Evolutionary conservation across 1,140 invertebrate genomes (phyloP).

Genomic region (Tetragonula clypearis): DNA sequence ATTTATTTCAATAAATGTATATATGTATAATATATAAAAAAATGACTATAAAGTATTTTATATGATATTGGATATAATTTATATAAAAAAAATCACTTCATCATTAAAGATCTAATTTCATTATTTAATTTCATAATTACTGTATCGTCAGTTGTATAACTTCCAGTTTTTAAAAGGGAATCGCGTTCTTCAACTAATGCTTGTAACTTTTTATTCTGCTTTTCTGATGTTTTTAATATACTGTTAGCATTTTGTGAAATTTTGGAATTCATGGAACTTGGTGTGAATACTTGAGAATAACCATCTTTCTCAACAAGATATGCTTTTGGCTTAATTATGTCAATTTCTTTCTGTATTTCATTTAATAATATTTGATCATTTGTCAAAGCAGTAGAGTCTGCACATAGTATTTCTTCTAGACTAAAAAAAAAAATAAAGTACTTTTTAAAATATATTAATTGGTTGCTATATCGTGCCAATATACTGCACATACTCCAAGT

Average conservation of each 20-base stretch:
- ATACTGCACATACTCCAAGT: slow-evolving; percentile 71
- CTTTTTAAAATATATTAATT: neutral
- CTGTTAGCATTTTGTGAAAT: slow-evolving; percentile 32
- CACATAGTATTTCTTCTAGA: slow-evolving; percentile 73
- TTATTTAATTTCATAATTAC: slow-evolving; percentile 74
- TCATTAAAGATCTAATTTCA: slow-evolving; percentile 73
- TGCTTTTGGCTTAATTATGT: slow-evolving; percentile 71
- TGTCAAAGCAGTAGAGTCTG: slow-evolving; percentile 72
- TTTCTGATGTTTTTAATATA: slow-evolving; percentile 53
- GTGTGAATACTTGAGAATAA: slow-evolving; percentile 54
- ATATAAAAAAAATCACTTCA: slow-evolving; percentile 41
- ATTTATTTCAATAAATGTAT: slow-evolving; percentile 59
- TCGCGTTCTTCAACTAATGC: slow-evolving; percentile 74
- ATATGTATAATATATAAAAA: neutral
- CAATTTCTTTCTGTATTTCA: slow-evolving; percentile 75
- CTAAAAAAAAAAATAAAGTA: slow-evolving; percentile 54
- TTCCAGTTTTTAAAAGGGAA: slow-evolving; percentile 74
- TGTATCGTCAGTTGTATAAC: slow-evolving; percentile 78
- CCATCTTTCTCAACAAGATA: slow-evolving; percentile 48
- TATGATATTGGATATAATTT: neutral
- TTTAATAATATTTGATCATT: slow-evolving; percentile 73
- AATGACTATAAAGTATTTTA: slow-evolving; percentile 14
- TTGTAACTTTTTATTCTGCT: slow-evolving; percentile 68
- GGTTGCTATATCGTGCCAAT: neutral
- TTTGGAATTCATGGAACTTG: slow-evolving; percentile 55